Conservation (phyloP, 2,888 invertebrate genomes). For the Heteropelma amictum region DNA sequence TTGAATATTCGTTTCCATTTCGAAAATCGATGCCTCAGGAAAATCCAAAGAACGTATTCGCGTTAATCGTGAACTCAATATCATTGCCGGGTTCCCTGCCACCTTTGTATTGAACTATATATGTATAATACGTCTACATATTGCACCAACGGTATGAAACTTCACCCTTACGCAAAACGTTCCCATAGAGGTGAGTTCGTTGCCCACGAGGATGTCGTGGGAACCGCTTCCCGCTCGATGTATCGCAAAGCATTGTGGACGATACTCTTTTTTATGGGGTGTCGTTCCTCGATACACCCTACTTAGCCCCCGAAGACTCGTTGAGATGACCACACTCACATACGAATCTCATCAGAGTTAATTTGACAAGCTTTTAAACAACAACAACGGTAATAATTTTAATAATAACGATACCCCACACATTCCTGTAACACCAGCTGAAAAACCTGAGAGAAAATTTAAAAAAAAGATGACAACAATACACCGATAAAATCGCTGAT, state of each 20-base stretch:
- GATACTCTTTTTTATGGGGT: conserved; percentile 58
- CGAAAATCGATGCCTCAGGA: too few relatives aligned
- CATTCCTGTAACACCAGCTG: too few relatives aligned
- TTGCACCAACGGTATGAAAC: conserved; percentile 58
- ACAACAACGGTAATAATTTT: not conserved
- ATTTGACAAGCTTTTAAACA: not conserved
- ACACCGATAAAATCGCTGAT: too few relatives aligned
- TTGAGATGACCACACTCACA: conserved; percentile 8
- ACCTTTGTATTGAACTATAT: not conserved
- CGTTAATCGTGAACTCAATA: conserved; percentile 12
- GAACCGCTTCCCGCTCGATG: conserved; percentile 69
- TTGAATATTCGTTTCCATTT: too few relatives aligned
- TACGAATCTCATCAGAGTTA: not conserved
- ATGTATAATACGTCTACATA: too few relatives aligned
- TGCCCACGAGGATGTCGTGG: conserved; percentile 70
- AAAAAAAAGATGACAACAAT: too few relatives aligned
- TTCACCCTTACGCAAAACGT: conserved; percentile 65
- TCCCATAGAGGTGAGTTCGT: conserved; percentile 65
- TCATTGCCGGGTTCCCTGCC: not conserved
- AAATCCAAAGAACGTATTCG: too few relatives aligned
- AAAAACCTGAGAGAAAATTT: too few relatives aligned
- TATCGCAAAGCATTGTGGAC: conserved; percentile 63
- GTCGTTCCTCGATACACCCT: conserved; percentile 51
- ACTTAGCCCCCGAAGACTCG: conserved; percentile 22
- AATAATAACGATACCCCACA: not conserved